phyloP scores from a whole-genome alignment of 2,888 invertebrate genomes.

The Phortica magna region DNA sequence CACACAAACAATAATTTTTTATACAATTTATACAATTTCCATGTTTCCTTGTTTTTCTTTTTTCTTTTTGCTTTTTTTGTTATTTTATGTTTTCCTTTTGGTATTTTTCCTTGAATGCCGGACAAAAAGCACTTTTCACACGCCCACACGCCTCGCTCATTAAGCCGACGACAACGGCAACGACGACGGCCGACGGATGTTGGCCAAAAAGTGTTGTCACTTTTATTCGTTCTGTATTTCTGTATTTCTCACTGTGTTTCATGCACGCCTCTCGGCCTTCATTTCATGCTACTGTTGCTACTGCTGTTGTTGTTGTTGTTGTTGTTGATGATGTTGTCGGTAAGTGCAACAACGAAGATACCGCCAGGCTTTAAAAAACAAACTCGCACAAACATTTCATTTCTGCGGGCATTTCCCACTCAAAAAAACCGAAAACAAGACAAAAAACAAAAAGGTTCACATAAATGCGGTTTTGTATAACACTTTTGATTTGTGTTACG shows the following conservation, averaged over 20 bases:
- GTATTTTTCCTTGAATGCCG: not conserved
- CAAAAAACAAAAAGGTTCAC: constrained; percentile 17
- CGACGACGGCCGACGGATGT: not conserved
- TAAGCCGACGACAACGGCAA: constrained; percentile 26
- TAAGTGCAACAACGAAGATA: constrained; percentile 39
- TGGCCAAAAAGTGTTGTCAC: constrained; percentile 47
- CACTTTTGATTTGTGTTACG: constrained; percentile 12
- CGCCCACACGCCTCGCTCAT: constrained; percentile 27
- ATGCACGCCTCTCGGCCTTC: not conserved
- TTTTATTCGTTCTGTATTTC: constrained; percentile 52
- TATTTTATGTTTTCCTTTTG: not conserved
- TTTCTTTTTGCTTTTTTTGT: not conserved
- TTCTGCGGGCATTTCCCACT: not conserved
- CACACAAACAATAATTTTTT: not conserved
- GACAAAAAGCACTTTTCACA: constrained; percentile 13
- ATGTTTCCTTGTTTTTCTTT: constrained; percentile 38
- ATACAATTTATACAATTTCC: constrained; percentile 42
- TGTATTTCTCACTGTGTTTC: constrained; percentile 34
- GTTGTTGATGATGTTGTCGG: constrained; percentile 10
- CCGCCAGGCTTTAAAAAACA: constrained; percentile 10
- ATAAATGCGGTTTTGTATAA: constrained; percentile 15
- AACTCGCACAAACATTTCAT: constrained; percentile 9
- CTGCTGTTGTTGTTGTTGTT: not conserved
- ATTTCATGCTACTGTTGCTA: not conserved
- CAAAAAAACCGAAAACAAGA: not conserved